These are phyloP conservation scores for Drosophila nebulosa DNA, from an alignment of 1,140 invertebrate genomes.

Conservation along the genomic window DNA sequence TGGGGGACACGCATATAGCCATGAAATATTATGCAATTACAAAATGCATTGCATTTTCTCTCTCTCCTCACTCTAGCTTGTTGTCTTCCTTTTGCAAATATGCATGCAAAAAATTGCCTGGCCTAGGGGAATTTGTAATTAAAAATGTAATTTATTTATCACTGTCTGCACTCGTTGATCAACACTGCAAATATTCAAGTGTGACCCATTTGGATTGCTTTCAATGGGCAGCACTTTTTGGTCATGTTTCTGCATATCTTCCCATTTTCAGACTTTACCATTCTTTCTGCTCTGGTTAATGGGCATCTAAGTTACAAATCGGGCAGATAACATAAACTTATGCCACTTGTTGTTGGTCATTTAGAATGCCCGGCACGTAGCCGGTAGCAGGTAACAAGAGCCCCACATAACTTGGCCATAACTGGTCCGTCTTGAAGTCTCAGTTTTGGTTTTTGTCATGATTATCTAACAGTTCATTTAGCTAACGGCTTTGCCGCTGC, in stretches of 20 bases:
- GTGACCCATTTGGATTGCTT: not conserved
- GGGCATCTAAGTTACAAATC: too few species aligned
- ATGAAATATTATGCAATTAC: conserved; percentile 32
- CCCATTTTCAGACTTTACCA: too few species aligned
- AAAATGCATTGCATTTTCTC: conserved; percentile 22
- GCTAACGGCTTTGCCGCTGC: conserved; percentile 40
- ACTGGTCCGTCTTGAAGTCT: conserved; percentile 3
- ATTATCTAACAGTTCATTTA: conserved; percentile 56
- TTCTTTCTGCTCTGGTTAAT: not conserved
- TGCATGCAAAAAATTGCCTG: conserved; percentile 27
- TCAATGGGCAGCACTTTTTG: not conserved
- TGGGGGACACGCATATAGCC: conserved; percentile 4
- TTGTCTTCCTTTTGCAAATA: not conserved
- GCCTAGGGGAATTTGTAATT: not conserved
- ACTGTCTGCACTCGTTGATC: not conserved
- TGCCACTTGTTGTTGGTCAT: conserved; percentile 7
- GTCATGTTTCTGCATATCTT: too few species aligned
- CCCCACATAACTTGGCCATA: conserved; percentile 30
- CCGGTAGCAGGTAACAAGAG: not conserved
- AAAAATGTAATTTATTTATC: not conserved
- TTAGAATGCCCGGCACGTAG: conserved; percentile 45
- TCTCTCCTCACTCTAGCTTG: not conserved
- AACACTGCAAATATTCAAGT: not conserved
- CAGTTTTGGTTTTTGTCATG: conserved; percentile 6
- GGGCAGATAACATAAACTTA: not conserved